A percentile compares a stretch with the other conserved stretches of the same genome.
Conservation (phyloP, 2,888 invertebrate species). For the Alcis repandata region DNA sequence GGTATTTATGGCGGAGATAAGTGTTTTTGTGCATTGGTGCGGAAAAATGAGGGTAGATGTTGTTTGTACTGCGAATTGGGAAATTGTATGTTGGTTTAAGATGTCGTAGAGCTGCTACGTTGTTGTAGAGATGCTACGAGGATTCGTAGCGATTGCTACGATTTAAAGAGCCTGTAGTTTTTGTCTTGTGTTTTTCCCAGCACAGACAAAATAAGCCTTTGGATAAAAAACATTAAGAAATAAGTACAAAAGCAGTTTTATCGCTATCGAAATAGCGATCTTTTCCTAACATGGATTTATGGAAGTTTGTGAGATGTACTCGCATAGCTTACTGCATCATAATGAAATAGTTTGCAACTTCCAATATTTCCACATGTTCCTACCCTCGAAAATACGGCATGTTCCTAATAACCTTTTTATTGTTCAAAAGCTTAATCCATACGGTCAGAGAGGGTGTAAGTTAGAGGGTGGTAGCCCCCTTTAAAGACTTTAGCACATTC, state of each 20-base stretch:
- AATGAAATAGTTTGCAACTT: constrained; percentile 10
- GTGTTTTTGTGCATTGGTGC: constrained; percentile 38
- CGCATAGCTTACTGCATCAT: background rate
- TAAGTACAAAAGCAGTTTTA: too few species aligned
- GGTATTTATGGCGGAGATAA: constrained; percentile 34
- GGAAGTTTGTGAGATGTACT: background rate
- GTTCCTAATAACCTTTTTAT: constrained; percentile 39
- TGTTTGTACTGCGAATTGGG: constrained; percentile 2
- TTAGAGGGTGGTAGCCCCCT: constrained; percentile 29
- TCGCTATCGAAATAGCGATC: too few species aligned
- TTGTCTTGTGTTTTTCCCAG: background rate
- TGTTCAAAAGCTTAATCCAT: constrained; percentile 36
- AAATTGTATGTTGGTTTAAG: constrained; percentile 11
- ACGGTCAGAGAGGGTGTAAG: constrained; percentile 26
- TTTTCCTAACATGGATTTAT: too few species aligned
- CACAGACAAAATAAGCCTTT: too few species aligned
- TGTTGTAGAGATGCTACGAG: constrained; percentile 1
- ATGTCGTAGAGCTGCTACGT: constrained; percentile 3
- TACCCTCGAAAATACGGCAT: constrained; percentile 20
- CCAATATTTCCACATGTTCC: constrained; percentile 9
- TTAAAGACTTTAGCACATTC: constrained; percentile 6
- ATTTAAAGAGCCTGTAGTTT: background rate
- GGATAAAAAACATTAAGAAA: too few species aligned
- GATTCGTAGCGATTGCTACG: constrained; percentile 1
- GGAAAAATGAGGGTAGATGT: constrained; percentile 21